Conservation (phyloP, 1,140 invertebrate species). For the Ganaspis sp. region DNA sequence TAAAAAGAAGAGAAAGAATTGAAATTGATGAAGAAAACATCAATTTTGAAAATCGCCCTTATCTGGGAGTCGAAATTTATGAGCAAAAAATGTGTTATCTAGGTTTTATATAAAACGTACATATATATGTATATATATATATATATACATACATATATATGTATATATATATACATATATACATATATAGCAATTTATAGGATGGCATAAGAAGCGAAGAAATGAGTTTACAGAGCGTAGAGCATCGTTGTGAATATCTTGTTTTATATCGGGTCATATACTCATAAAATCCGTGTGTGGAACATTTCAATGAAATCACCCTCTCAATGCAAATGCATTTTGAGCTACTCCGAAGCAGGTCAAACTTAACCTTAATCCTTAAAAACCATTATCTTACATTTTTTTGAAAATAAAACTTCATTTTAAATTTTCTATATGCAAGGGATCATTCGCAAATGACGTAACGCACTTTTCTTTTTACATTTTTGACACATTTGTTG, state of each 20-base stretch:
- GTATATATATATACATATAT: too few species aligned
- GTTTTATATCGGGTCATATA: slow-evolving; percentile 20
- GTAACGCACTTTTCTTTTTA: too few species aligned
- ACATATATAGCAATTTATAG: slow-evolving; percentile 14
- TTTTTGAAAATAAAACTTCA: too few species aligned
- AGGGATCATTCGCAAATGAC: too few species aligned
- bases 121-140: neutral
- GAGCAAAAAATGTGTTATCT: neutral
- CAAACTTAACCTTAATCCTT: neutral
- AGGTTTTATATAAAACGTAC: neutral
- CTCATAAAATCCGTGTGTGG: slow-evolving; percentile 21
- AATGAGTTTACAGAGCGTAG: slow-evolving; percentile 18
- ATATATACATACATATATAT: neutral
- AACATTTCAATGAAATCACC: slow-evolving; percentile 24
- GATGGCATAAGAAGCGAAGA: neutral
- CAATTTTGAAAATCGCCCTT: neutral
- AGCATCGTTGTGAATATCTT: slow-evolving; percentile 19
- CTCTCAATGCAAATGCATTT: slow-evolving; percentile 5
- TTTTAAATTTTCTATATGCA: too few species aligned
- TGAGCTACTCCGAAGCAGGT: neutral
- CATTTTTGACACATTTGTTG: too few species aligned
- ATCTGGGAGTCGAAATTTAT: neutral
- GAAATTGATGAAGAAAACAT: neutral
- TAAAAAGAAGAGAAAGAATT: neutral
- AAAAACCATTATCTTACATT: too few species aligned